Evolutionary conservation across 2,797 vertebrate genomes (phyloP).

Genomic region (Chloroceryle amazona): DNA sequence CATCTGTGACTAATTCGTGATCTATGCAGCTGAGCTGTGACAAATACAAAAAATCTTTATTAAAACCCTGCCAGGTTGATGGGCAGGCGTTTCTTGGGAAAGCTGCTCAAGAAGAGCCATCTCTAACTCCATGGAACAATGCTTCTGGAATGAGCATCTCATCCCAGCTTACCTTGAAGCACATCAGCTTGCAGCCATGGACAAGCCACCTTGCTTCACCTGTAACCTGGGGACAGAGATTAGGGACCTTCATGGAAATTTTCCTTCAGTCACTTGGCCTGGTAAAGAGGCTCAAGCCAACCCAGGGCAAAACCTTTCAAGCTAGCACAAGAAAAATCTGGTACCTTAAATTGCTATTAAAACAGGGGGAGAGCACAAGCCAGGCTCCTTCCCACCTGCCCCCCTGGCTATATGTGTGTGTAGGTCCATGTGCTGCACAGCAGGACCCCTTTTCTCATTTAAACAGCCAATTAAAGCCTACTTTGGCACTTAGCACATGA

Average conservation of each 20-base stretch:
- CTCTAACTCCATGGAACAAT: fast-evolving
- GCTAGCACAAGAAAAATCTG: neutral
- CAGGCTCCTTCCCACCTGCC: neutral
- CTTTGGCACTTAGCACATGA: slow-evolving; percentile 76
- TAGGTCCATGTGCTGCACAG: slow-evolving; percentile 19
- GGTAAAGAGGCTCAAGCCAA: neutral
- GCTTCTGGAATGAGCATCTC: neutral
- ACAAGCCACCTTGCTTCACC: neutral
- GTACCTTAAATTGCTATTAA: neutral
- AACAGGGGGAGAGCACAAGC: neutral
- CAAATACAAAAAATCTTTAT: slow-evolving; percentile 73
- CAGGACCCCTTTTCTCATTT: slow-evolving; percentile 77
- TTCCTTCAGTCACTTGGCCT: neutral
- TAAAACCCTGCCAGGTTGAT: slow-evolving; percentile 25
- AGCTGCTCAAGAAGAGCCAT: neutral
- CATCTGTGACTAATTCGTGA: slow-evolving; percentile 80
- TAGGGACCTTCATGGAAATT: neutral
- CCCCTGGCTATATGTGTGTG: neutral
- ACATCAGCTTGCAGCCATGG: fast-evolving
- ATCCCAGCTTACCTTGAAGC: neutral
- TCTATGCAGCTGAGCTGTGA: slow-evolving; percentile 71
- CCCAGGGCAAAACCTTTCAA: neutral
- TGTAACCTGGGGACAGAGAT: neutral
- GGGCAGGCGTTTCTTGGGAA: neutral
- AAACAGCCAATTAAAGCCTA: slow-evolving; percentile 82